phyloP scores from a whole-genome alignment of 2,113 vertebrate species.

The Lanius collurio region DNA sequence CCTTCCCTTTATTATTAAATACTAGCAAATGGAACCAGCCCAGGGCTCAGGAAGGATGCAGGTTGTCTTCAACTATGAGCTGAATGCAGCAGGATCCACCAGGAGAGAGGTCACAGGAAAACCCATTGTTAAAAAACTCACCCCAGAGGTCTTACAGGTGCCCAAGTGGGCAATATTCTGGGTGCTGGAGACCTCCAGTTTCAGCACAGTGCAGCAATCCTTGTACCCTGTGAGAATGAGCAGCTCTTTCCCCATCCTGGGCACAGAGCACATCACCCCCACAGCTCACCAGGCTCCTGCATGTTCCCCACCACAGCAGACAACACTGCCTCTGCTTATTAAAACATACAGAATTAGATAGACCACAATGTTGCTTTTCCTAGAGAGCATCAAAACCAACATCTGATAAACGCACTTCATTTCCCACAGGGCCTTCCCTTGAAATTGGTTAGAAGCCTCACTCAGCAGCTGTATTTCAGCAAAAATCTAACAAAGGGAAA shows the following conservation, averaged over 20 bases:
- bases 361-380: not conserved
- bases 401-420: not conserved
- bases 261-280: rapidly evolving
- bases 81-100: not conserved
- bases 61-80: rapidly evolving
- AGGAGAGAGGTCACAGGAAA: not conserved
- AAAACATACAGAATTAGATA: not conserved
- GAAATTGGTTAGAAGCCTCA: not conserved
- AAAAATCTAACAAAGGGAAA: not conserved
- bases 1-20: not conserved
- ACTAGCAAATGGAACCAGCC: not conserved
- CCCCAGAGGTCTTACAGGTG: not conserved
- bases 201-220: not conserved
- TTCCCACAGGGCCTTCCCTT: not conserved
- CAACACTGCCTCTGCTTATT: not conserved
- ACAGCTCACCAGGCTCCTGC: not conserved
- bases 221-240: rapidly evolving
- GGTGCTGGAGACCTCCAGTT: not conserved
- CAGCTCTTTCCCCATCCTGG: not conserved
- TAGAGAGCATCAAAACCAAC: not conserved
- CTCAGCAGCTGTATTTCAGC: not conserved
- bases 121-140: not conserved
- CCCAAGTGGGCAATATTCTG: not conserved
- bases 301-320: not conserved
- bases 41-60: not conserved